Evolutionary conservation across 2,797 vertebrate genomes (phyloP), one percentile per base, ranked within the genome.

Genomic region (Paguma larvata): DNA sequence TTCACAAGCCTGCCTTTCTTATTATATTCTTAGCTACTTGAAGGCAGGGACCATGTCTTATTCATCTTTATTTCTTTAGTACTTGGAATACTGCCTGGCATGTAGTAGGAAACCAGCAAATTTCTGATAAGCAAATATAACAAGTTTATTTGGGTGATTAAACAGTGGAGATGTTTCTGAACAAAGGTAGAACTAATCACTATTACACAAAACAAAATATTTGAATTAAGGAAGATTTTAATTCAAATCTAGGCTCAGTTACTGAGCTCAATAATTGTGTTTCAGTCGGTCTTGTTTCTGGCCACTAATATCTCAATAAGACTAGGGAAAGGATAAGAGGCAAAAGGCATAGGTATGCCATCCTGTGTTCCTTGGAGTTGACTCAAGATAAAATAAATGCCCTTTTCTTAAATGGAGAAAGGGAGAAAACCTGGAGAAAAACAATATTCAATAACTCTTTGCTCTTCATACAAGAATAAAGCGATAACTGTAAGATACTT

Each of bases 101-200:
- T 79, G 9, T 73, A 86, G 19, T 70, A 89, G 53, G 44, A 23
- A 89, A 78, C 15, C 38, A 85, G 18, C 23, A 96, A 85, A 89
- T 63, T 93, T 70, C 73, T 72, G 16, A 38, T 88, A 91, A 85
- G 53, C 25, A 94, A 79, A 92, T 48, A 25, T 21, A 44, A 23
- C 78, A 94, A 89, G 51, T 63, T 83, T 96, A 91, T 68, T 77
- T 85, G 9, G 25, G 23, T 79, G 46, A 65, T 89, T 48, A 38
- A 92, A 84, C 1, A 85, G 10, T 59, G 32, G 34, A 65, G 30
- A 78, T 88, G 18, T 25, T 84, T 86, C 73, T 73, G 44, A 89
- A 63, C 53, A 83, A 89, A 85, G 13, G 23, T 38, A 88, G 77
- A 88, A 70, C 51, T 85, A 65, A 90, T 65, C 3, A 27, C 30